These are phyloP conservation scores for Oxytorus armatus DNA, from an alignment of 2,888 invertebrate genomes.

Conservation along the genomic window DNA sequence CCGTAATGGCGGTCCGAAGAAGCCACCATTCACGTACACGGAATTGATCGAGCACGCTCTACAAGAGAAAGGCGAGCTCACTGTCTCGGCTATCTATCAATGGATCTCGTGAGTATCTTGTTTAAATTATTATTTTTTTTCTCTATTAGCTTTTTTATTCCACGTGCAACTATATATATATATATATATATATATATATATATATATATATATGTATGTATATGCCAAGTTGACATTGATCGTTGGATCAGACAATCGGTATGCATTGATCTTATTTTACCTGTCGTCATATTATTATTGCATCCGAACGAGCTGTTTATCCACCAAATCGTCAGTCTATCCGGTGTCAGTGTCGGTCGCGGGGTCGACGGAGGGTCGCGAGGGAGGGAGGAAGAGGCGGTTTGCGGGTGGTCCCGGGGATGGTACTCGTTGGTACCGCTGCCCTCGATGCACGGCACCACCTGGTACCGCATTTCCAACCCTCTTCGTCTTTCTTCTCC, in stretches of 20 bases:
- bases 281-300: constrained; percentile 30
- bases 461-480: constrained; percentile 77
- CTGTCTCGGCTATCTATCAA: constrained; percentile 95
- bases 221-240: constrained; percentile 33
- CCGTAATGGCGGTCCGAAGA: constrained; percentile 87
- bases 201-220: neutral
- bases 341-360: constrained; percentile 61
- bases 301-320: constrained; percentile 62
- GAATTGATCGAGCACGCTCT: constrained; percentile 95
- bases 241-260: constrained; percentile 28
- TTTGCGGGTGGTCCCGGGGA: constrained; percentile 68
- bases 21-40: constrained; percentile 96
- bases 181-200: neutral
- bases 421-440: constrained; percentile 81
- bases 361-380: constrained; percentile 56
- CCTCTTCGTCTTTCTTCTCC: constrained; percentile 64
- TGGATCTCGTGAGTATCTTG: constrained; percentile 95
- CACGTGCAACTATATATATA: neutral
- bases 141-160: neutral
- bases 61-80: constrained; percentile 93
- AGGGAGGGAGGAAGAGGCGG: constrained; percentile 19
- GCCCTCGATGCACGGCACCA: constrained; percentile 77
- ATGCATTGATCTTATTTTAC: constrained; percentile 8
- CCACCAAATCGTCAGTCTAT: constrained; percentile 56
- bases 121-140: neutral